These are phyloP conservation scores for Platysteira castanea DNA, from an alignment of 2,113 vertebrate genomes.

Conservation along the genomic window DNA sequence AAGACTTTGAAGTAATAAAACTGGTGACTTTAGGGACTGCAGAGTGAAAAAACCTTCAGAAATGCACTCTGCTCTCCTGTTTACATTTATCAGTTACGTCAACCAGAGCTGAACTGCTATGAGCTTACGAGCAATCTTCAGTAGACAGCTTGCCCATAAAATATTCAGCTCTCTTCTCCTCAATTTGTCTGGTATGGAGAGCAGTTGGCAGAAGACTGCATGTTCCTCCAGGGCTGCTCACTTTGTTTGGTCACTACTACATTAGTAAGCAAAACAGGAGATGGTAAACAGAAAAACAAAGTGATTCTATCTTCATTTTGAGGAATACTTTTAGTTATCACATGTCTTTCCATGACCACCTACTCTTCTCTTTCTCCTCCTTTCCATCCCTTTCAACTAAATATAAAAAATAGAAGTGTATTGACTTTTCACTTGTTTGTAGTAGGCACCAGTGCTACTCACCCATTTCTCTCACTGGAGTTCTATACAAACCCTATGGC, in stretches of 20 bases:
- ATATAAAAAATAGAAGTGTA: not conserved
- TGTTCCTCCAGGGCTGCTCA: not conserved
- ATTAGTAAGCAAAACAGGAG: not conserved
- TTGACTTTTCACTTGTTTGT: not conserved
- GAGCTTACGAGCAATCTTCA: not conserved
- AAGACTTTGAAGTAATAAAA: not conserved
- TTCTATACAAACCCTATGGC: not conserved
- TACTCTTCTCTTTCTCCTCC: not conserved
- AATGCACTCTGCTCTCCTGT: not conserved
- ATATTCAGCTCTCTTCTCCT: not conserved
- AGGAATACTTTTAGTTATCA: not conserved
- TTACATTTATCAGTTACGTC: not conserved
- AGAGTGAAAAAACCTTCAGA: not conserved
- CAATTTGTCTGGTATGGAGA: not conserved
- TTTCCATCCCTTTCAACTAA: not conserved
- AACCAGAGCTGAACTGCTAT: not conserved
- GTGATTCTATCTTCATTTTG: not conserved
- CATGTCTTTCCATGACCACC: not conserved
- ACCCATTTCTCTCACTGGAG: not conserved
- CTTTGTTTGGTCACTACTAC: not conserved
- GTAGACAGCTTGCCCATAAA: not conserved
- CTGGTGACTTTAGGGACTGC: not conserved
- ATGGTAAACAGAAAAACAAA: not conserved
- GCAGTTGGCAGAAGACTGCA: rapidly evolving
- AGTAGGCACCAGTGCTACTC: not conserved